Percentiles rank a stretch among this genome's conserved stretches.
These are phyloP conservation scores for Eremobia ochroleuca DNA, from an alignment of 2,888 invertebrate genomes.

Conservation along the genomic window DNA sequence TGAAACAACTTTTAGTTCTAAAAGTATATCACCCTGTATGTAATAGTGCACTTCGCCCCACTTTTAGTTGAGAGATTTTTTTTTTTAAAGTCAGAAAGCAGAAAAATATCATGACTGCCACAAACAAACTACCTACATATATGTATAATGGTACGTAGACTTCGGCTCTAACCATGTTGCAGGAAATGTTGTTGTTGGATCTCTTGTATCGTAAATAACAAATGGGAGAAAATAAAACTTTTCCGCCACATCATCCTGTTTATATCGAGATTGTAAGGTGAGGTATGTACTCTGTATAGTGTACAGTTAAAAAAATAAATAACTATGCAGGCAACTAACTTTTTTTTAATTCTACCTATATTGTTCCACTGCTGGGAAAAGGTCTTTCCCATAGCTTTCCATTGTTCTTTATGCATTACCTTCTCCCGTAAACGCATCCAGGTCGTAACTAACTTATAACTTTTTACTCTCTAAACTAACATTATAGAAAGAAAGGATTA, in stretches of 20 bases:
- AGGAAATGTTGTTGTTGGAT: constrained; percentile 84
- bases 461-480: too few species aligned
- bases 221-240: constrained; percentile 85
- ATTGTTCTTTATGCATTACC: neutral
- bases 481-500: too few species aligned
- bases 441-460: neutral
- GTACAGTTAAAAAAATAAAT: constrained; percentile 10
- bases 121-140: constrained; percentile 50
- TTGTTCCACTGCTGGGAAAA: too few species aligned
- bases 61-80: too few species aligned
- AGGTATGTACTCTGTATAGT: constrained; percentile 50
- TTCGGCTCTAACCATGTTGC: constrained; percentile 75
- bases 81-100: constrained; percentile 15
- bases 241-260: constrained; percentile 84
- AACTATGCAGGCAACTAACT: neutral
- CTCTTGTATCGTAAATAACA: constrained; percentile 88
- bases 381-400: neutral
- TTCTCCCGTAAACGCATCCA: neutral
- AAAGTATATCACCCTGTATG: too few species aligned
- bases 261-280: constrained; percentile 78
- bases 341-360: neutral
- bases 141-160: constrained; percentile 65
- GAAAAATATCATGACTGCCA: constrained; percentile 49
- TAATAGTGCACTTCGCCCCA: neutral
- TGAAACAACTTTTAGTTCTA: neutral